phyloP scores from a whole-genome alignment of 37 sponge, comb jelly and placozoan genomes.

The Ephydatia muelleri region DNA sequence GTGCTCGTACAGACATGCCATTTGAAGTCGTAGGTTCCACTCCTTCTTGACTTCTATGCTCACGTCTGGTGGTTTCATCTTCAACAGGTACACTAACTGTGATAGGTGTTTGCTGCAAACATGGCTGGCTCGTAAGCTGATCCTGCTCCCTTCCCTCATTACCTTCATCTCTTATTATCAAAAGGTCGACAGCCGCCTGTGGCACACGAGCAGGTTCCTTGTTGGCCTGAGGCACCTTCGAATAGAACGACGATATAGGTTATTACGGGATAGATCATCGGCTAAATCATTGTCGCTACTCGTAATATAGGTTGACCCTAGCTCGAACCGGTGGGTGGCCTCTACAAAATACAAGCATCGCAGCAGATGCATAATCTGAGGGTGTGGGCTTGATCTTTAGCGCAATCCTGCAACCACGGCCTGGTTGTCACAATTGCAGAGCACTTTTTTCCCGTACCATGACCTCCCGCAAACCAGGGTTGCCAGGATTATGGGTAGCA shows the following conservation, averaged over 20 bases:
- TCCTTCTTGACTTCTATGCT: no score
- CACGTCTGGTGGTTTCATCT: no score
- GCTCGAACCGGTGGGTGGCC: not conserved
- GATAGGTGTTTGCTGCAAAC: constrained; percentile 1
- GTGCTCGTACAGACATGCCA: no score
- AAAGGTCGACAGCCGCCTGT: not conserved
- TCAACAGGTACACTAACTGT: no score
- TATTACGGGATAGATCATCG: constrained; percentile 54
- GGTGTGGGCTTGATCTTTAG: constrained; percentile 14
- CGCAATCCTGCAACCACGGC: constrained; percentile 43
- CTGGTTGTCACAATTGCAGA: constrained; percentile 53
- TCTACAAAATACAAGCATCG: constrained; percentile 32
- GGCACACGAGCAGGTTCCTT: not conserved
- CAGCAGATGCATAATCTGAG: constrained; percentile 44
- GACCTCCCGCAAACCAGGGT: constrained; percentile 20
- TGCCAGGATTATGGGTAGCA: constrained; percentile 29
- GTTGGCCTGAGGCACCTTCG: constrained; percentile 34
- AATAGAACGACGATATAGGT: constrained; percentile 29
- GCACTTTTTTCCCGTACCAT: constrained; percentile 29
- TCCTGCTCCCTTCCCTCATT: constrained; percentile 25
- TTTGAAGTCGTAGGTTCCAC: no score
- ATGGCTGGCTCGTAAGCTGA: constrained; percentile 42
- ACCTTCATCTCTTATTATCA: no score
- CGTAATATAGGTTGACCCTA: constrained; percentile 4
- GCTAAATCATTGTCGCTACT: constrained; percentile 27